Conservation (phyloP, 1,140 invertebrate genomes). For the Antheraea mylitta region DNA sequence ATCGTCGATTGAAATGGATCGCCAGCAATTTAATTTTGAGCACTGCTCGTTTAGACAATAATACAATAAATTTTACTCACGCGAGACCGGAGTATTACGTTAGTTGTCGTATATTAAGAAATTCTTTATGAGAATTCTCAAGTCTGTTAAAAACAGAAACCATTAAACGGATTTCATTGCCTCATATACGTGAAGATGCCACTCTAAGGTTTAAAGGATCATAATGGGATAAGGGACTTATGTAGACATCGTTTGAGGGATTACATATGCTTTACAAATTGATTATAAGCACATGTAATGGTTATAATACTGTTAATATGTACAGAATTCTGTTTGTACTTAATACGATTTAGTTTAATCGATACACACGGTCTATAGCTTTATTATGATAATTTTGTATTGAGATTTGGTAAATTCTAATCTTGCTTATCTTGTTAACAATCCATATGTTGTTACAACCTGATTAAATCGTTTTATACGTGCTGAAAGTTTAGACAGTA, state of each 20-base stretch:
- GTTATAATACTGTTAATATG: not conserved
- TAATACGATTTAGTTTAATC: too few relatives aligned
- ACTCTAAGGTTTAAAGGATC: not conserved
- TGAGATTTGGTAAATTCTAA: too few relatives aligned
- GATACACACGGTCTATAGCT: too few relatives aligned
- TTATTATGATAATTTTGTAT: not conserved
- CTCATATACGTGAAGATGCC: not conserved
- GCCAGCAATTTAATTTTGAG: too few relatives aligned
- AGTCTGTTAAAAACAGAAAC: not conserved
- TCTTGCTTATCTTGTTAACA: too few relatives aligned
- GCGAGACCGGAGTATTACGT: too few relatives aligned
- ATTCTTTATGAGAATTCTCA: not conserved
- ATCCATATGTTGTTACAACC: too few relatives aligned
- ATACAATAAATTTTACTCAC: too few relatives aligned
- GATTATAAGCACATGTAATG: constrained; percentile 2
- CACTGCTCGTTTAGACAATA: too few relatives aligned
- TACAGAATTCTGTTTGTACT: not conserved
- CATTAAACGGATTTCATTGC: not conserved
- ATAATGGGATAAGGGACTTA: constrained; percentile 4
- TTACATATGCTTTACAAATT: constrained; percentile 12
- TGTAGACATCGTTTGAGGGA: constrained; percentile 1
- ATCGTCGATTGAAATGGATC: too few relatives aligned
- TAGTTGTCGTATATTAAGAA: not conserved
- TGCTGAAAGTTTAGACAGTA: too few relatives aligned
- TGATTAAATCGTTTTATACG: too few relatives aligned